These are phyloP conservation scores for Corvus cornix DNA, from an alignment of 2,113 vertebrate species.

Conservation along the genomic window DNA sequence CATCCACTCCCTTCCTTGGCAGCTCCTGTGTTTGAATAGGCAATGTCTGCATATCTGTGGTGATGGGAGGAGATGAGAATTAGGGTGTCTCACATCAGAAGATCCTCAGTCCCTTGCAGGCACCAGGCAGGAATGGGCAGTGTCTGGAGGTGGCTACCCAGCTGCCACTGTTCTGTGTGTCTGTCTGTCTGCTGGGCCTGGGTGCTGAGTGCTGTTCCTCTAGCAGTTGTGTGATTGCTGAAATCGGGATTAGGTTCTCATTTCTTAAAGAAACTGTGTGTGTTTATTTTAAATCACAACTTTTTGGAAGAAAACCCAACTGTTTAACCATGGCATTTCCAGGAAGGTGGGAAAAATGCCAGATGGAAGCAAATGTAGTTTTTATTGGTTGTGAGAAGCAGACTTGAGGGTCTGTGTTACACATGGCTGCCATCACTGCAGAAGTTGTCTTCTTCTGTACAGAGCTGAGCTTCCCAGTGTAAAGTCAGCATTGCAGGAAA, in stretches of 20 bases:
- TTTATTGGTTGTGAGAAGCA: background rate
- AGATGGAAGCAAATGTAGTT: background rate
- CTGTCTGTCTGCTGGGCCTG: background rate
- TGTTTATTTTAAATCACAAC: background rate
- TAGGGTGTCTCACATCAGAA: background rate
- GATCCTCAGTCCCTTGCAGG: background rate
- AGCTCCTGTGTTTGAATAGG: background rate
- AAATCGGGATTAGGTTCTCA: background rate
- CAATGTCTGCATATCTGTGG: background rate
- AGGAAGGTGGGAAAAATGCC: background rate
- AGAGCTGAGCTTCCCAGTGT: background rate
- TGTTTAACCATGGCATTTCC: background rate
- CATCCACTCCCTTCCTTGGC: background rate
- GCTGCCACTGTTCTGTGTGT: background rate
- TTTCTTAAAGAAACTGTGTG: background rate
- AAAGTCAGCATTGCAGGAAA: background rate
- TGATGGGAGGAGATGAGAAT: background rate
- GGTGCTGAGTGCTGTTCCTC: background rate
- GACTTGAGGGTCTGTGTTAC: background rate
- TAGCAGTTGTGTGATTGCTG: background rate
- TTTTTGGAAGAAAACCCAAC: background rate
- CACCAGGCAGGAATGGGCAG: background rate
- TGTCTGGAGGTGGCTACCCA: background rate
- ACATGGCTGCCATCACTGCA: background rate
- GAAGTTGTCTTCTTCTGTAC: background rate